phyloP scores from a whole-genome alignment of 2,888 invertebrate genomes.

The Ectobius pallidus region DNA sequence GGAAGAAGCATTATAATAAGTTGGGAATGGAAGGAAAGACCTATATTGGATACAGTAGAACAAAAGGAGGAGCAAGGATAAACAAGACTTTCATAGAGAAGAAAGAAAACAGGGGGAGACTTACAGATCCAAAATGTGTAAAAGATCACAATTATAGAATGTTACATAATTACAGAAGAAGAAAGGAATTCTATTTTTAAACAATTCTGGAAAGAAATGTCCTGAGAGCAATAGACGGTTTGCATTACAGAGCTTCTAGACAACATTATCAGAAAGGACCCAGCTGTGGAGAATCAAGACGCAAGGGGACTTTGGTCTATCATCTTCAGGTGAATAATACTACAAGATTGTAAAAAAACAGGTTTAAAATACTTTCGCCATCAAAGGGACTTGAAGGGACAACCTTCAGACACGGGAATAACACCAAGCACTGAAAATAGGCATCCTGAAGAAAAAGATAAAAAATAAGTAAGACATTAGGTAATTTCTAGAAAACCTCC shows the following conservation, averaged over 20 bases:
- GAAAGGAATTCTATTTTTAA: background rate
- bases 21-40: too few relatives aligned
- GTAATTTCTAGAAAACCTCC: conserved; percentile 35
- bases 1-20: background rate
- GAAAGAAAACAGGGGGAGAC: too few relatives aligned
- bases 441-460: background rate
- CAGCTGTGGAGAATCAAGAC: too few relatives aligned
- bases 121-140: background rate
- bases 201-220: too few relatives aligned
- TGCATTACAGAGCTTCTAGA: background rate
- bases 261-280: too few relatives aligned
- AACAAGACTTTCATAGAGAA: background rate
- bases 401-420: conserved; percentile 7
- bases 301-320: too few relatives aligned
- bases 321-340: too few relatives aligned
- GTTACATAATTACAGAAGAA: background rate
- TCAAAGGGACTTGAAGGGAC: conserved; percentile 2
- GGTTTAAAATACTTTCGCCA: conserved; percentile 15
- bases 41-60: background rate
- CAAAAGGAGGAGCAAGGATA: background rate
- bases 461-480: background rate
- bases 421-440: too few relatives aligned
- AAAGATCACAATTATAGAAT: background rate
- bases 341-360: conserved; percentile 8
- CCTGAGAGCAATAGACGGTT: conserved; percentile 1